A percentile compares a stretch with the other conserved stretches of the same genome.
phyloP scores from a whole-genome alignment of 2,113 vertebrate species.

The Nesogale talazaci region DNA sequence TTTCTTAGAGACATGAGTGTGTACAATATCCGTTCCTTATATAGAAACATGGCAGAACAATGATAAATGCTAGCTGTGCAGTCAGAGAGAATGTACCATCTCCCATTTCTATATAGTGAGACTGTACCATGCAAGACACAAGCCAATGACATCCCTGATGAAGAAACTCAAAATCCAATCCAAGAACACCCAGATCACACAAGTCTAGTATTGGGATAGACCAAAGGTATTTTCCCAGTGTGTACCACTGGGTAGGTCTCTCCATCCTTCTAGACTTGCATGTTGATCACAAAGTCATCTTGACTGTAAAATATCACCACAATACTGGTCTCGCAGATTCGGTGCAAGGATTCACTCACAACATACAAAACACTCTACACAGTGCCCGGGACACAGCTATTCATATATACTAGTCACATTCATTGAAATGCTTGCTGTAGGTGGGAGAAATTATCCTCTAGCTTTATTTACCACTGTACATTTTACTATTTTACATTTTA shows the following conservation, averaged over 20 bases:
- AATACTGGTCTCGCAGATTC: neutral
- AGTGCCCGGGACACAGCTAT: neutral
- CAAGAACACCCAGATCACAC: neutral
- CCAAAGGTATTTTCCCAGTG: neutral
- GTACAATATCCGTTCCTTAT: neutral
- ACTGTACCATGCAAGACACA: neutral
- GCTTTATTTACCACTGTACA: rapidly evolving
- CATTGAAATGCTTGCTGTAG: no score
- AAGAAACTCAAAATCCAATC: neutral
- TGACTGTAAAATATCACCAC: neutral
- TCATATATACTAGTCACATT: neutral
- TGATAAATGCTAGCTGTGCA: neutral
- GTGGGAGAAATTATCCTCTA: neutral
- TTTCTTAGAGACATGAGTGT: neutral
- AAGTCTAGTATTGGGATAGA: rapidly evolving
- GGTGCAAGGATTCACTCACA: neutral
- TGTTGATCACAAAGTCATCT: neutral
- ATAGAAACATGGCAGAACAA: neutral
- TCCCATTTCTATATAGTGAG: neutral
- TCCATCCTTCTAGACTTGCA: neutral
- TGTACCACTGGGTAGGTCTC: neutral
- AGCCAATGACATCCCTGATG: neutral
- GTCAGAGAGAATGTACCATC: neutral
- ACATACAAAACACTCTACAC: neutral
- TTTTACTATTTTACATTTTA: neutral